Conservation (phyloP, 2,888 invertebrate species). For the Tubulanus polymorphus region DNA sequence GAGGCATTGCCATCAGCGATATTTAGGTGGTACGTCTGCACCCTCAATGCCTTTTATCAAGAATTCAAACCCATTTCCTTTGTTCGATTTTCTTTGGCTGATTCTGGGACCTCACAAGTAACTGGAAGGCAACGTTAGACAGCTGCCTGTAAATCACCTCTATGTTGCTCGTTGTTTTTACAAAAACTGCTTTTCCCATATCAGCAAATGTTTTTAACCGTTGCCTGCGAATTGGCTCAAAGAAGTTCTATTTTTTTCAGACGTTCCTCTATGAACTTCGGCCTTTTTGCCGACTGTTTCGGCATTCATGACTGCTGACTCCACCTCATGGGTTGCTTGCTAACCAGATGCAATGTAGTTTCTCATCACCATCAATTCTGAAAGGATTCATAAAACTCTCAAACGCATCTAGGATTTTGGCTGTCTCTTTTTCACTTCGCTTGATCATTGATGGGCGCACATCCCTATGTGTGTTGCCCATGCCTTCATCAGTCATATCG, state of each 20-base stretch:
- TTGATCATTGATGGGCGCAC: slow-evolving; percentile 17
- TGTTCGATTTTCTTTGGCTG: not conserved
- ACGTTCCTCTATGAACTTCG: not conserved
- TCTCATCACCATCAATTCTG: slow-evolving; percentile 8
- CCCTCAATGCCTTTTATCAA: not conserved
- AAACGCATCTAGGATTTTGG: slow-evolving; percentile 14
- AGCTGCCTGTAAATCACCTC: slow-evolving; percentile 1
- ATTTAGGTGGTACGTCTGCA: not conserved
- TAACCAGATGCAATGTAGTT: not conserved
- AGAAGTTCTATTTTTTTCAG: slow-evolving; percentile 2
- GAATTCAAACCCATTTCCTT: not conserved
- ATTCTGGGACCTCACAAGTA: not conserved
- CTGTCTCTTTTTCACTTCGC: slow-evolving; percentile 13
- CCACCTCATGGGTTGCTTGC: not conserved
- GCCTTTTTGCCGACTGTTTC: not conserved
- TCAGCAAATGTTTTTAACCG: slow-evolving; percentile 8
- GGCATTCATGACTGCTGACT: not conserved
- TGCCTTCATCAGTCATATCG: slow-evolving; percentile 13
- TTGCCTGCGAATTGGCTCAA: slow-evolving; percentile 11
- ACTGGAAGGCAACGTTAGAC: slow-evolving; percentile 4
- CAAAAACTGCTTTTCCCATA: not conserved
- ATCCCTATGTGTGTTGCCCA: slow-evolving; percentile 15
- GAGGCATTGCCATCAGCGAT: not conserved
- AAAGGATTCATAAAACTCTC: slow-evolving; percentile 21
- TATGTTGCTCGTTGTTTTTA: slow-evolving; percentile 12